These are phyloP conservation scores for Cydia pomonella DNA, from an alignment of 1,140 invertebrate species.

Conservation along the genomic window DNA sequence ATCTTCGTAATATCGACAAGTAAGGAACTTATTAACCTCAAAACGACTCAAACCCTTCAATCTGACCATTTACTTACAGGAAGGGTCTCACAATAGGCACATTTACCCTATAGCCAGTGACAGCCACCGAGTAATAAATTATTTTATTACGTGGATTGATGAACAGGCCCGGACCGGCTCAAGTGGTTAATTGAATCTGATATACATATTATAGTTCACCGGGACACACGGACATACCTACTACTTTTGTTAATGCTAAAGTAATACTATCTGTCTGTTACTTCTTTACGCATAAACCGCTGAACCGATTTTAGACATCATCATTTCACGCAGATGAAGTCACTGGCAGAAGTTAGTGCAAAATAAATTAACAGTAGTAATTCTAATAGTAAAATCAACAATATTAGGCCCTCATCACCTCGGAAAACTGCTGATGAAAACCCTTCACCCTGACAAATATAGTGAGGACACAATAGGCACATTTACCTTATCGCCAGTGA, in stretches of 20 bases:
- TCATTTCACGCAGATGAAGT: too few species aligned
- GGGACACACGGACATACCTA: conserved; percentile 5
- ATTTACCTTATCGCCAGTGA: background rate
- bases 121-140: conserved; percentile 1
- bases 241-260: too few species aligned
- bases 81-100: background rate
- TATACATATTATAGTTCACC: background rate
- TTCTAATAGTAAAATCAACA: too few species aligned
- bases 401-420: too few species aligned
- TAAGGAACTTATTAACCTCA: too few species aligned
- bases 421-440: too few species aligned
- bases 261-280: too few species aligned
- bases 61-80: background rate
- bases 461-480: background rate
- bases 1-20: too few species aligned
- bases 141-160: conserved; percentile 30
- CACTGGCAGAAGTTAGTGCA: too few species aligned
- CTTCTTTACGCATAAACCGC: too few species aligned
- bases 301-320: too few species aligned
- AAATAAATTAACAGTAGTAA: too few species aligned
- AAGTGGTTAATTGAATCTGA: background rate
- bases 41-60: background rate
- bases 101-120: background rate
- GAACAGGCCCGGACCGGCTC: conserved; percentile 1
- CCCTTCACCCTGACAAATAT: background rate